Base-by-base conservation (phyloP, 2,888 invertebrate species). In the Acrocyrtus sp. region DNA sequence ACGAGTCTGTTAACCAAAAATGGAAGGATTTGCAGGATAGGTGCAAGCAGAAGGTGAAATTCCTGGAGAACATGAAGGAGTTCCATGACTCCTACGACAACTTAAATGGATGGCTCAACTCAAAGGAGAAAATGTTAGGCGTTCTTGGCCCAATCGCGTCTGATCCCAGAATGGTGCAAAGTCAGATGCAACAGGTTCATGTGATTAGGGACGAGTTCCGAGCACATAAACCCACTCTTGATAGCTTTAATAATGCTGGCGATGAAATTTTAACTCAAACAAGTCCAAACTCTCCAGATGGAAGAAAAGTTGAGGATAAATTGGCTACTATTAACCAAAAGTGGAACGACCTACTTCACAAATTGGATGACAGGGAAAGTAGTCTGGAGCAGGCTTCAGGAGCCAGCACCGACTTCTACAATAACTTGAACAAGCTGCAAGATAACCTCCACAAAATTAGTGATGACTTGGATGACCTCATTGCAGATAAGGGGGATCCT, bases 61-160 rank as follows among this genome's bases (percentile, higher is more conserved):
- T 81, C 87, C 56, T 81, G 51, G 79, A 79, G 34, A 76, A 92
- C 95, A 95, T 97, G 1, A 94, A 96, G 82, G 94, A 95, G 83
- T 93, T 98, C 87, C 94, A 96, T 83, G 92, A 92, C 78, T 92
- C 92, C 50, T 97, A 98, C 85, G 92, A 90, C 81, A 89, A 89
- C 84, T 86, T 98, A 17, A 91, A 94, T 62, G 93, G 95, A 81
- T 98, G 98, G 97, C 92, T 98, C 91, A 91, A 94, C 79, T 91
- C 90, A 79, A 98, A 98, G 85, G 96, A 97, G 82, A 91, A 95
- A 81, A 97, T 98, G 96, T 88, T 98, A 85, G 91, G 93, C 0
- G 97, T 96, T 0, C 87, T 98, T 0, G 98, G 98, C 19, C 97
- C 97, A 0, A 96, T 98, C 82, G 96, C 96, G 0, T 94, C 96